Base-by-base conservation (phyloP, 2,797 vertebrate genomes). In the Anguilla anguilla region DNA sequence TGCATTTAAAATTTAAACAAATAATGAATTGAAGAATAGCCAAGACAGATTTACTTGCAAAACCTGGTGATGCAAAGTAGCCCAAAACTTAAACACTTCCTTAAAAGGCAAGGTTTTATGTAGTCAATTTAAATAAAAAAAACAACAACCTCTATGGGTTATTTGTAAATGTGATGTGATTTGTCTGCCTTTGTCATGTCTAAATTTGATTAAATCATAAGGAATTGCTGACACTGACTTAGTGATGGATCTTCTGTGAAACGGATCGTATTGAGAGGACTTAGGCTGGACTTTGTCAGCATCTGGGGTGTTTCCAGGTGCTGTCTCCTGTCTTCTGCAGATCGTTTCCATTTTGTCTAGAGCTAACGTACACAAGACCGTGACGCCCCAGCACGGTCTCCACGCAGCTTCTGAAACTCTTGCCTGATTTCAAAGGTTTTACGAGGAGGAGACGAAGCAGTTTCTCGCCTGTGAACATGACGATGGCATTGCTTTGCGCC, bases 131-230 rank as follows among this genome's bases (percentile, higher is more conserved):
- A 43, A 43, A 35, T 1, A 1, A 35, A 35, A 39, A 39, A 0
- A 39, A 43, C 3, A 43, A 43, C 39, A 43, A 43, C 39, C 17
- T 77, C 72, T 43, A 13, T 10, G 17, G 81, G 19, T 55, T 74
- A 81, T 25, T 81, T 81, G 39, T 46, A n/a, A 84, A 55, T 83
- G 6, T 77, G 72, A 77, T 35, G 19, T 31, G 67, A 79, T 59
- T 6, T 77, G 55, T 77, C 64, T 88, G 39, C 4, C 77, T 43
- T n/a, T n/a, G 91, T 81, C 85, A 87, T 90, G 84, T 84, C 85
- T 82, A 83, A 88, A 86, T 84, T 72, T 67, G 9, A 88, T 88
- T 35, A 87, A 89, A 83, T 90, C 89, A 90, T 88, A 88, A 53
- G 88, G 87, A 88, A 55, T 72, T 85, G 83, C 25, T 64, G 25